phyloP scores from a whole-genome alignment of 2,797 vertebrate species.

The Acanthornis magna region DNA sequence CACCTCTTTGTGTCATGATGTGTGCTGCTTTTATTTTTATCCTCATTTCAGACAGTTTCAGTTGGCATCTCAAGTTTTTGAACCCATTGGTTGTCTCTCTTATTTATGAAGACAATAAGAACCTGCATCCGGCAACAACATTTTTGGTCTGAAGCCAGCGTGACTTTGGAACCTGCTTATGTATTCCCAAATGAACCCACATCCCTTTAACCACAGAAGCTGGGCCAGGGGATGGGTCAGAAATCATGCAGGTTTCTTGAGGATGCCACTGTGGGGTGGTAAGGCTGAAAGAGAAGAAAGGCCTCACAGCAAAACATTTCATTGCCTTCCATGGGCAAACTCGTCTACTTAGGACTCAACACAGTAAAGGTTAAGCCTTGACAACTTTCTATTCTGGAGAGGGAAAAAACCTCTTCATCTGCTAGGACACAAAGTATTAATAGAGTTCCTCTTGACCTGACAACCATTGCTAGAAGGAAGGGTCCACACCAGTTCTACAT shows the following conservation, averaged over 20 bases:
- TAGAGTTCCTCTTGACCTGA: background rate
- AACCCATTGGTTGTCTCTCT: background rate
- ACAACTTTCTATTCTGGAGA: background rate
- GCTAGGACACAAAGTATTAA: background rate
- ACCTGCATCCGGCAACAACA: background rate
- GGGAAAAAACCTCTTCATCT: background rate
- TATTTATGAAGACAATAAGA: background rate
- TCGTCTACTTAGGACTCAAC: background rate
- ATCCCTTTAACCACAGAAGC: background rate
- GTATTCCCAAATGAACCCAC: background rate
- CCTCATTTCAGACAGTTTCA: background rate
- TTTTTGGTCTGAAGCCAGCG: background rate
- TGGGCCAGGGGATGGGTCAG: background rate
- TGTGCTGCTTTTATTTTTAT: background rate
- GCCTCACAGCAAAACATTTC: background rate
- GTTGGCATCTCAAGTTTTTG: background rate
- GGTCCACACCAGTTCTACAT: background rate
- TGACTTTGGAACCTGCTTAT: background rate
- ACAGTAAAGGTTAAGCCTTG: background rate
- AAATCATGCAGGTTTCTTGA: background rate
- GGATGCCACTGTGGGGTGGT: rapidly evolving
- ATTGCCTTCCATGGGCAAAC: background rate
- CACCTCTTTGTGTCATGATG: background rate
- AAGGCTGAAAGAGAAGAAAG: background rate
- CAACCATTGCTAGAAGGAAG: background rate